Evolutionary conservation across 2,113 vertebrate species (phyloP).

Genomic region (Chaetodon trifascialis): DNA sequence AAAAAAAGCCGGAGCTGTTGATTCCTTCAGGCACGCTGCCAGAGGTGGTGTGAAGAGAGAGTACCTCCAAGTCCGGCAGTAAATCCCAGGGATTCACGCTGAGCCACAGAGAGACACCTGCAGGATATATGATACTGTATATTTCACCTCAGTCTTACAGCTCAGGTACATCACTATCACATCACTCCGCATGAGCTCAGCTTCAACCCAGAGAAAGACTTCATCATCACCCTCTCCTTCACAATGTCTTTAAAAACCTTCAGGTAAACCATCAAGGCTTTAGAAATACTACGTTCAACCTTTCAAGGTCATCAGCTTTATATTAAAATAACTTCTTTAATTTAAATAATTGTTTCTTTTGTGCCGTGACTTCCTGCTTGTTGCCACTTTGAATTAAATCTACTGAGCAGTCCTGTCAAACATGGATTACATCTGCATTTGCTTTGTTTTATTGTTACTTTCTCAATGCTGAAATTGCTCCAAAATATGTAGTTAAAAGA

Average conservation of each 20-base stretch:
- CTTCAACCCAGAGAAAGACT: conserved; percentile 24
- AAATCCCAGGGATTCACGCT: conserved; percentile 67
- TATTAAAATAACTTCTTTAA: not conserved
- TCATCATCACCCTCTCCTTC: conserved; percentile 38
- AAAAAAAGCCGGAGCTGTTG: conserved; percentile 62
- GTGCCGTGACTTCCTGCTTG: not conserved
- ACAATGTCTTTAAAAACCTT: not conserved
- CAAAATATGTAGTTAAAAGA: not conserved
- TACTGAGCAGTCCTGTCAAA: not conserved
- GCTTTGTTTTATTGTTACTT: not conserved
- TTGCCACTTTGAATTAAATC: not conserved
- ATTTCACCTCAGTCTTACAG: conserved; percentile 64
- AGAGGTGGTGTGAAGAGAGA: conserved; percentile 68
- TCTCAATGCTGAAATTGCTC: not conserved
- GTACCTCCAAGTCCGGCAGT: conserved; percentile 71
- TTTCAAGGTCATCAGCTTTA: not conserved
- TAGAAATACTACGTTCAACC: not conserved
- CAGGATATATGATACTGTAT: conserved; percentile 76
- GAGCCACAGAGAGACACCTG: conserved; percentile 76
- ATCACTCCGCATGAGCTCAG: conserved; percentile 44
- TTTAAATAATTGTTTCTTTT: not conserved
- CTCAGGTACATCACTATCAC: conserved; percentile 62
- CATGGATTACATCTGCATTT: not conserved
- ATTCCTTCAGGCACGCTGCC: conserved; percentile 75
- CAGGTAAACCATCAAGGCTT: not conserved